These are phyloP conservation scores for Zosterops pallidus DNA, from an alignment of 2,113 vertebrate species.

Conservation along the genomic window DNA sequence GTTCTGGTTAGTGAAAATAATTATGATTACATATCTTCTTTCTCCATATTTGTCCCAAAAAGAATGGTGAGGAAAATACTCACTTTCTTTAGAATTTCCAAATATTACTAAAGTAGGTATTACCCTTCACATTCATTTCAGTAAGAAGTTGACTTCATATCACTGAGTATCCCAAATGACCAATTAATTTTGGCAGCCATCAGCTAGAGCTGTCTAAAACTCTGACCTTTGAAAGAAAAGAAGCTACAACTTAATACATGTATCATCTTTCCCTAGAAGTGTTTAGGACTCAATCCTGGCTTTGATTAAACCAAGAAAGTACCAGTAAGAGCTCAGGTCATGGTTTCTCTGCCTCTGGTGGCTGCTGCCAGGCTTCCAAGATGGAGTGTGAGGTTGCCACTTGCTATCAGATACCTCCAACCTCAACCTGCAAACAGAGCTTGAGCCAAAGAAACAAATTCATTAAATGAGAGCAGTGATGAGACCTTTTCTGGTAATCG, in stretches of 20 bases:
- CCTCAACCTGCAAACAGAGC: background rate
- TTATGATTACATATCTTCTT: background rate
- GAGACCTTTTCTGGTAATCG: background rate
- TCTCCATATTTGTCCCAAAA: background rate
- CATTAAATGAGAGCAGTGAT: background rate
- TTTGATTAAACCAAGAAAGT: background rate
- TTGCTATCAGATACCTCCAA: background rate
- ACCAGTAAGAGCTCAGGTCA: background rate
- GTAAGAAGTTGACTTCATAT: background rate
- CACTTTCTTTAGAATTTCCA: background rate
- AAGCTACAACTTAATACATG: background rate
- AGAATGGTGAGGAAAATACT: background rate
- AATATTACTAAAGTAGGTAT: background rate
- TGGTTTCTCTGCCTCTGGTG: background rate
- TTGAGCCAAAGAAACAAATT: background rate
- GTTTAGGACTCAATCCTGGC: background rate
- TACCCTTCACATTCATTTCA: background rate
- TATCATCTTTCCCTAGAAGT: background rate
- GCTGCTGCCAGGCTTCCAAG: background rate
- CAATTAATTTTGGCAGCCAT: background rate
- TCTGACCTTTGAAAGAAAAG: background rate
- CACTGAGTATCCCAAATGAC: background rate
- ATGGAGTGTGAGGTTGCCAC: rapidly evolving
- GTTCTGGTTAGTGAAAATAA: background rate
- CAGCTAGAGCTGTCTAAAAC: background rate